phyloP scores from a whole-genome alignment of 2,113 vertebrate species.

The Mesembrinibis cayennensis region DNA sequence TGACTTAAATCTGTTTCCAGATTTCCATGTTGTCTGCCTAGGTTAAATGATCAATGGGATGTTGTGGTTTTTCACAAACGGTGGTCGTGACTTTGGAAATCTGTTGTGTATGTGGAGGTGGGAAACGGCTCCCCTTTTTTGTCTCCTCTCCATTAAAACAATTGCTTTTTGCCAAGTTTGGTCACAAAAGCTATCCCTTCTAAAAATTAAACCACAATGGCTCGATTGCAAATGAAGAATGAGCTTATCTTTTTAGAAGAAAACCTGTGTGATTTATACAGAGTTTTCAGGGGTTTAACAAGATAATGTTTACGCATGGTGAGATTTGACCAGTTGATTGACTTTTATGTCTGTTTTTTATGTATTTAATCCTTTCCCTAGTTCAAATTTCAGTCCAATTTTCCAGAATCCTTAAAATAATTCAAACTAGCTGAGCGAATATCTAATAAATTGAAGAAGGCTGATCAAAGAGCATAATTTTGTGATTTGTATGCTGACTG shows the following conservation, averaged over 20 bases:
- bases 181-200: background rate
- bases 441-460: background rate
- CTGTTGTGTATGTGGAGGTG: background rate
- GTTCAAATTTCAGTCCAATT: background rate
- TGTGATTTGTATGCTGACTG: background rate
- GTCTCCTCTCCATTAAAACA: background rate
- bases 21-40: background rate
- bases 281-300: background rate
- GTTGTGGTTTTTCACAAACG: background rate
- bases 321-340: background rate
- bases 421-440: background rate
- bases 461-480: background rate
- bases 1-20: background rate
- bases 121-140: background rate
- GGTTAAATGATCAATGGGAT: background rate
- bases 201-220: background rate
- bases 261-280: background rate
- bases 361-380: background rate
- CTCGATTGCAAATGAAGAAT: background rate
- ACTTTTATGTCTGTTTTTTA: background rate
- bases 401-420: background rate
- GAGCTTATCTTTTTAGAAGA: background rate
- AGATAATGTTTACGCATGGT: background rate
- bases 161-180: background rate
- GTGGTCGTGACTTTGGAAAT: background rate